Conservation (phyloP, 2,797 vertebrate species). For the Pipistrellus pygmaeus region DNA sequence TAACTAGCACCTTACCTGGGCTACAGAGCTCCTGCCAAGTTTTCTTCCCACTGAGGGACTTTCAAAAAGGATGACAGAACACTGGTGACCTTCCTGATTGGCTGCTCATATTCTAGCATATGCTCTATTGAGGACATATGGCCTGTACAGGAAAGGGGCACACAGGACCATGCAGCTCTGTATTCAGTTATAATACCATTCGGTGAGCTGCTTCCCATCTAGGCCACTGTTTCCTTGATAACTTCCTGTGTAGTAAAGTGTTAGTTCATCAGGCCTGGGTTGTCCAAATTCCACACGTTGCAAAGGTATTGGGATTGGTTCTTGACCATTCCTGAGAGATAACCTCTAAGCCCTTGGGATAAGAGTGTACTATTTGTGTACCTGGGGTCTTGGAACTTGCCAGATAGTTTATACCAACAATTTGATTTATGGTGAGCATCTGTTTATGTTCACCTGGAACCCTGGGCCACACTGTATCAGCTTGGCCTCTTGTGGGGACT, state of each 20-base stretch:
- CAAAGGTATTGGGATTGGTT: neutral
- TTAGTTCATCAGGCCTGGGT: neutral
- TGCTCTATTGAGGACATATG: neutral
- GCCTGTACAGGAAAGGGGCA: neutral
- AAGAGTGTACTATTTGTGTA: neutral
- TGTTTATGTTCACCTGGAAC: neutral
- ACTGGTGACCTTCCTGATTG: neutral
- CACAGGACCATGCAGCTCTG: neutral
- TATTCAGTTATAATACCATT: neutral
- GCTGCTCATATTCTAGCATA: neutral
- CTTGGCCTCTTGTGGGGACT: neutral
- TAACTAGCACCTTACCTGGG: neutral
- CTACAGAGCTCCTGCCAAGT: neutral
- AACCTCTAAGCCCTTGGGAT: neutral
- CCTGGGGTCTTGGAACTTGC: neutral
- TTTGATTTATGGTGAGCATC: neutral
- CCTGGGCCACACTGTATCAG: neutral
- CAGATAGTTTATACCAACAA: neutral
- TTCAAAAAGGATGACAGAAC: neutral
- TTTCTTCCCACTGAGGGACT: neutral
- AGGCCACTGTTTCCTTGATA: neutral
- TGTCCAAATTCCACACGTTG: neutral
- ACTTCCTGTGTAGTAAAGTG: neutral
- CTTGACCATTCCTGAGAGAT: neutral
- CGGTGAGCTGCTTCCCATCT: neutral